Conservation (phyloP, 2,888 invertebrate species). For the Lissonota sp. region DNA sequence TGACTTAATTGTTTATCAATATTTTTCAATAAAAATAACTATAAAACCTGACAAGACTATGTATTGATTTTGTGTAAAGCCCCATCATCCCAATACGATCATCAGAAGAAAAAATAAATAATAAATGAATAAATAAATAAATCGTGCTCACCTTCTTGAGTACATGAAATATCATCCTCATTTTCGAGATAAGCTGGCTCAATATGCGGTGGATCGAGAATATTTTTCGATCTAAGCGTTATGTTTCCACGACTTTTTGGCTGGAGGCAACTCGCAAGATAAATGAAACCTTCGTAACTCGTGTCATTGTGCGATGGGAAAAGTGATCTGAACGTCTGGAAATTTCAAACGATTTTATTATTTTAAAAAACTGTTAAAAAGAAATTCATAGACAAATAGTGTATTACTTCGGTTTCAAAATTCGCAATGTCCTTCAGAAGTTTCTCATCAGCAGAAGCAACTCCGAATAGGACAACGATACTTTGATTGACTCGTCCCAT, state of each 20-base stretch:
- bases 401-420: constrained; percentile 86
- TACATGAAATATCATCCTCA: constrained; percentile 87
- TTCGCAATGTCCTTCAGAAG: constrained; percentile 88
- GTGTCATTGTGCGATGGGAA: constrained; percentile 88
- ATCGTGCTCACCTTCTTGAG: constrained; percentile 85
- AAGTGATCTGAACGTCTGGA: constrained; percentile 87
- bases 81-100: too few relatives aligned
- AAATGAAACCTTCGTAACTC: constrained; percentile 89
- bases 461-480: constrained; percentile 87
- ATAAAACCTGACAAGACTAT: too few relatives aligned
- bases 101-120: too few relatives aligned
- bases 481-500: constrained; percentile 84
- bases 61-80: too few relatives aligned
- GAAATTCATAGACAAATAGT: constrained; percentile 4
- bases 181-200: constrained; percentile 90
- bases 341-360: constrained; percentile 15
- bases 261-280: constrained; percentile 88
- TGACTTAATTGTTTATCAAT: too few relatives aligned
- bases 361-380: constrained; percentile 1
- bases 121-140: too few relatives aligned
- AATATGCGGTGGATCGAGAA: constrained; percentile 87
- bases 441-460: constrained; percentile 89
- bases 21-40: too few relatives aligned
- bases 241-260: constrained; percentile 90
- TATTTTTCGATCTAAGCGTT: constrained; percentile 85